phyloP scores from a whole-genome alignment of 2,888 invertebrate species.

The Laothoe populi region DNA sequence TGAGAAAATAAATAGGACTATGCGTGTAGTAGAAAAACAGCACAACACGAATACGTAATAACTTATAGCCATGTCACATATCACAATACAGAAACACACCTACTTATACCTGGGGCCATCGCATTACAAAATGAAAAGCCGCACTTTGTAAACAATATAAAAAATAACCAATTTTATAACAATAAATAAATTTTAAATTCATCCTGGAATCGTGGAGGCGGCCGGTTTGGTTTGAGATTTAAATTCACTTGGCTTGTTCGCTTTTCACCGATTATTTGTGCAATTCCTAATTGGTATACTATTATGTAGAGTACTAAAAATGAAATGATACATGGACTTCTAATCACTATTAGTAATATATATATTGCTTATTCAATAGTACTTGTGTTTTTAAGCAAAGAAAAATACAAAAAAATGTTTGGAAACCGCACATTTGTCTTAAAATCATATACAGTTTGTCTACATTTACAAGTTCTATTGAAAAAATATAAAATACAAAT shows the following conservation, averaged over 20 bases:
- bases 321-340: neutral
- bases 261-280: constrained; percentile 49
- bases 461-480: neutral
- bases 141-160: constrained; percentile 47
- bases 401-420: no score
- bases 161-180: constrained; percentile 44
- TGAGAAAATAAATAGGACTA: constrained; percentile 34
- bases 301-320: neutral
- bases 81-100: constrained; percentile 67
- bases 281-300: neutral
- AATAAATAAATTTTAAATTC: constrained; percentile 48
- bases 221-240: constrained; percentile 63
- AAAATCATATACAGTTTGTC: no score
- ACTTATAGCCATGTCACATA: constrained; percentile 69
- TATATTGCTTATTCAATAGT: no score
- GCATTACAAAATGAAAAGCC: constrained; percentile 49
- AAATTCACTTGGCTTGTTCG: constrained; percentile 60
- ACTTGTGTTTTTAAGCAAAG: no score
- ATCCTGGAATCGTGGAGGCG: constrained; percentile 54
- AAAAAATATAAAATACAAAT: neutral
- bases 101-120: constrained; percentile 59
- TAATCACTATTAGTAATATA: neutral
- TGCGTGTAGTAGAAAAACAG: constrained; percentile 50
- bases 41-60: constrained; percentile 56
- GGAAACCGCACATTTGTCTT: no score